These are phyloP conservation scores for Vulpes vulpes DNA, from an alignment of 2,113 vertebrate genomes.

Conservation along the genomic window DNA sequence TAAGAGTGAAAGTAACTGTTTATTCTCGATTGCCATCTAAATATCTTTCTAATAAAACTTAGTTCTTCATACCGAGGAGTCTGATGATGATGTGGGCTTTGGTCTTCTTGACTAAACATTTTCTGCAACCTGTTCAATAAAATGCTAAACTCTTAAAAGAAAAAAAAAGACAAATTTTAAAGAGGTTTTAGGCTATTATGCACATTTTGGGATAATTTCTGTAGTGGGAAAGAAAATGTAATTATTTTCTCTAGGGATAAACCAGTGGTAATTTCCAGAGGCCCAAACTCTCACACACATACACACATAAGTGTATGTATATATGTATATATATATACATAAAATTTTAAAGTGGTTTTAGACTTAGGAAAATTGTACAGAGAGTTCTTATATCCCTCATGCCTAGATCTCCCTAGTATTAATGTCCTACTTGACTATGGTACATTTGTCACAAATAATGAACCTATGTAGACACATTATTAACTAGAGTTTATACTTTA, in stretches of 20 bases:
- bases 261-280: not conserved
- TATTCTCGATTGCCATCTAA: not conserved
- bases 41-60: not conserved
- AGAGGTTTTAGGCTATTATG: not conserved
- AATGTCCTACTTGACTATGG: not conserved
- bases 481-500: not conserved
- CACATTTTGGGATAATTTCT: not conserved
- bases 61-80: not conserved
- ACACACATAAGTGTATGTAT: not conserved
- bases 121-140: not conserved
- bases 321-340: not conserved
- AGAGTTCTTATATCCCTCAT: not conserved
- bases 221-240: not conserved
- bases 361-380: not conserved
- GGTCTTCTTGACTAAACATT: not conserved
- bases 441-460: not conserved
- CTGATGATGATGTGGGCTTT: not conserved
- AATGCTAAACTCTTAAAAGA: not conserved
- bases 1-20: not conserved
- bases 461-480: not conserved
- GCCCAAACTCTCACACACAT: not conserved
- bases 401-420: not conserved
- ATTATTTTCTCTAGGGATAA: not conserved
- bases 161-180: not conserved
- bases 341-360: not conserved